phyloP scores from a whole-genome alignment of 2,113 vertebrate species.

The chimpanzee (Pan troglodytes) region NHGRI_mPanTro3-v2.1_pri NC_072409.2:37157001-37157500 shows the following conservation, averaged over 20 bases:
- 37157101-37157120: neutral
- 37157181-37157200: neutral
- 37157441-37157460: neutral
- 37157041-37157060: neutral
- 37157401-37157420: neutral
- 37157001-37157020: neutral
- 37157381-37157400: neutral
- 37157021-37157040: neutral
- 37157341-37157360: neutral
- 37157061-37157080: neutral
- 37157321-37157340: neutral
- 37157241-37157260: neutral
- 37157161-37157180: neutral
- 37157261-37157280: neutral
- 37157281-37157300: neutral
- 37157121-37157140: neutral
- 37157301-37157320: neutral
- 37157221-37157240: neutral
- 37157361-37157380: neutral
- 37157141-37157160: conserved; percentile 5
- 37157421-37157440: neutral
- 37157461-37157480: neutral
- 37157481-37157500: neutral
- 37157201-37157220: neutral
- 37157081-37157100: neutral